Percentiles rank a stretch among this genome's conserved stretches.
phyloP scores from a whole-genome alignment of 2,113 vertebrate species.

The Corythoichthys haematopterus region DNA sequence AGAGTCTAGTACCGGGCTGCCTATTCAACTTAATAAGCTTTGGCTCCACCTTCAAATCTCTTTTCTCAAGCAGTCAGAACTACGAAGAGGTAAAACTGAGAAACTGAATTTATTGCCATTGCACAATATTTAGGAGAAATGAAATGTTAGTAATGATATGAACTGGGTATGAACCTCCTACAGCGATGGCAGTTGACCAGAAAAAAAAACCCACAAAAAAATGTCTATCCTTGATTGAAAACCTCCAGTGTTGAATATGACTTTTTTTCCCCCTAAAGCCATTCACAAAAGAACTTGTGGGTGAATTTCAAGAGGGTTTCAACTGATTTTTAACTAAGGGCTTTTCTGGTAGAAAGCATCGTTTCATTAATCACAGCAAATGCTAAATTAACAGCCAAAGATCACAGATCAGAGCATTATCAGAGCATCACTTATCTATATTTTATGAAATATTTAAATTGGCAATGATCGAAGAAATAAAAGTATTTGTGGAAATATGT shows the following conservation, averaged over 20 bases:
- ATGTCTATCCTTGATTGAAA: neutral
- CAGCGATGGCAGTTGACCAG: too few species aligned
- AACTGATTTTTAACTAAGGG: neutral
- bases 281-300: neutral
- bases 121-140: too few species aligned
- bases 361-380: neutral
- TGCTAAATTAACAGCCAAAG: neutral
- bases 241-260: neutral
- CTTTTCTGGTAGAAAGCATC: neutral
- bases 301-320: neutral
- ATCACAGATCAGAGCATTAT: too few species aligned
- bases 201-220: too few species aligned
- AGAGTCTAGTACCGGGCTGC: constrained; percentile 85
- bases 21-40: constrained; percentile 90
- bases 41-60: constrained; percentile 84
- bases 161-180: too few species aligned
- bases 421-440: too few species aligned
- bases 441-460: too few species aligned
- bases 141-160: too few species aligned
- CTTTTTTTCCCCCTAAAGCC: neutral
- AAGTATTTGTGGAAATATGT: too few species aligned
- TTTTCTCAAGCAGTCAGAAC: constrained; percentile 83
- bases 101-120: neutral
- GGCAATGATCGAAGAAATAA: too few species aligned
- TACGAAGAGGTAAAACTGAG: constrained; percentile 82